Evolutionary conservation across 2,113 vertebrate species (phyloP).

Genomic region (Caranx ignobilis): DNA sequence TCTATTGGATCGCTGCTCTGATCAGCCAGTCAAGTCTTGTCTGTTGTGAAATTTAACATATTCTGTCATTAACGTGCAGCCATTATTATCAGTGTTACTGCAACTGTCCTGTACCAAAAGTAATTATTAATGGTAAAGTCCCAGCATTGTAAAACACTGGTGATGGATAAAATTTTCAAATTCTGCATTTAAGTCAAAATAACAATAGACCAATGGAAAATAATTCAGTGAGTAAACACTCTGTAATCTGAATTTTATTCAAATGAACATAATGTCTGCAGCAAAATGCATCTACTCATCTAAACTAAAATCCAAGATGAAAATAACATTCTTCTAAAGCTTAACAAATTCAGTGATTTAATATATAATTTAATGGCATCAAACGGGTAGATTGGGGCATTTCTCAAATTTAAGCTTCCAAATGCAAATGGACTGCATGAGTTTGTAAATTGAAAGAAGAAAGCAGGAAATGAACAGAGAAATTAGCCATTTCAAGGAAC

Average conservation of each 20-base stretch:
- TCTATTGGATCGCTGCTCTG: slow-evolving; percentile 20
- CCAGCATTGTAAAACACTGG: not conserved
- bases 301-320: no score
- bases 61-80: not conserved
- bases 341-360: no score
- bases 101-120: not conserved
- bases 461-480: no score
- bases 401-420: no score
- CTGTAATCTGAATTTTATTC: not conserved
- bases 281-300: not conserved
- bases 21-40: slow-evolving; percentile 1
- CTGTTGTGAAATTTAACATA: not conserved
- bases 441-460: no score
- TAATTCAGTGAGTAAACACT: no score
- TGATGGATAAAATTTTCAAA: not conserved
- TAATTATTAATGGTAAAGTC: not conserved
- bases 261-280: not conserved
- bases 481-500: no score
- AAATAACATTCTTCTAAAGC: no score
- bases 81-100: not conserved
- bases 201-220: not conserved
- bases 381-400: no score
- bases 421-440: no score
- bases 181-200: no score
- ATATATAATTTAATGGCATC: no score